Evolutionary conservation across 2,888 invertebrate genomes (phyloP).

Genomic region (Chaetogeoica ovagalla): DNA sequence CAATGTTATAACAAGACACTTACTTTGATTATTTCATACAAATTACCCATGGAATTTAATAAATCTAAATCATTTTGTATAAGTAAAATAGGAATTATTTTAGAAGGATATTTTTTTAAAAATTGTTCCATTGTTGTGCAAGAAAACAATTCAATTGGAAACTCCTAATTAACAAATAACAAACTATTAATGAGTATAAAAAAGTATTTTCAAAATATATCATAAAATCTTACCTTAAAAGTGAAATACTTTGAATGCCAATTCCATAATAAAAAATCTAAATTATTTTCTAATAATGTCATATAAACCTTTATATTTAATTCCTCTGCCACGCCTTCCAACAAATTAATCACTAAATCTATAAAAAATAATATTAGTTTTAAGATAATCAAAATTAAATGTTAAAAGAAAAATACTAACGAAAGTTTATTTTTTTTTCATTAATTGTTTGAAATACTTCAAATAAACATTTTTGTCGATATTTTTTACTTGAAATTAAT

Average conservation of each 20-base stretch:
- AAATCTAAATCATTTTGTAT: slow-evolving; percentile 27
- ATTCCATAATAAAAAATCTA: slow-evolving; percentile 62
- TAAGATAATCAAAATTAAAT: neutral
- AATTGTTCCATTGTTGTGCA: slow-evolving; percentile 42
- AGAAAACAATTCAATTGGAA: slow-evolving; percentile 40
- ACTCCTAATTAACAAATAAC: slow-evolving; percentile 32
- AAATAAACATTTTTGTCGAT: slow-evolving; percentile 64
- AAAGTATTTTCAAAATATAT: neutral
- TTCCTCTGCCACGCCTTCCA: slow-evolving; percentile 60
- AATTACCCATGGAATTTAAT: slow-evolving; percentile 1
- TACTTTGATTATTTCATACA: slow-evolving; percentile 22
- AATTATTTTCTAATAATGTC: slow-evolving; percentile 60
- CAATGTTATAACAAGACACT: neutral
- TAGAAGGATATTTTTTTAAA: slow-evolving; percentile 16
- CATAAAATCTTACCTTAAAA: slow-evolving; percentile 40
- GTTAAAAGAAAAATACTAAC: slow-evolving; percentile 35
- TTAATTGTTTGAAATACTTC: slow-evolving; percentile 64
- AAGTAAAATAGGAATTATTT: slow-evolving; percentile 46
- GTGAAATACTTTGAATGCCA: slow-evolving; percentile 61
- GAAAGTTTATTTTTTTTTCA: slow-evolving; percentile 60
- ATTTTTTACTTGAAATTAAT: slow-evolving; percentile 63
- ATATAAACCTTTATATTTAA: slow-evolving; percentile 57
- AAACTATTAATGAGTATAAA: slow-evolving; percentile 9
- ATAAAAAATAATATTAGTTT: slow-evolving; percentile 55
- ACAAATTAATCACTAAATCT: slow-evolving; percentile 61